Percentiles rank a stretch among this genome's conserved stretches.
phyloP scores from a whole-genome alignment of 2,797 vertebrate genomes.

The Carcharodon carcharias region DNA sequence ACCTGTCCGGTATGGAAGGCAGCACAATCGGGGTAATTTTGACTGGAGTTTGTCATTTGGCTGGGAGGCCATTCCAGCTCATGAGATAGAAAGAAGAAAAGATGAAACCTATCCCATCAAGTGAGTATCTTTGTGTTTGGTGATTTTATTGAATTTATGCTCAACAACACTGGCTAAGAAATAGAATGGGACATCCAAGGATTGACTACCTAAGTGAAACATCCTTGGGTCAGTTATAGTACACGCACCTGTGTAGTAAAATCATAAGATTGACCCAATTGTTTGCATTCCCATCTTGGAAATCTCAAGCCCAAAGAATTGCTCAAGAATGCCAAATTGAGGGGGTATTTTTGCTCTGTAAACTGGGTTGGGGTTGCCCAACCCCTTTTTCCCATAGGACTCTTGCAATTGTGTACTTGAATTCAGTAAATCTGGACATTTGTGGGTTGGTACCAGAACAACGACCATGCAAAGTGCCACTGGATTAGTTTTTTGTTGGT shows the following conservation, averaged over 20 bases:
- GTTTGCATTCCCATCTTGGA: neutral
- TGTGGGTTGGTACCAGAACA: neutral
- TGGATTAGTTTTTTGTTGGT: too few species aligned
- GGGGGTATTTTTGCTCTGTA: neutral
- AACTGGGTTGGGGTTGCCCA: neutral
- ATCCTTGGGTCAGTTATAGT: neutral
- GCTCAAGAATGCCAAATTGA: neutral
- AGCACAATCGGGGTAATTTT: constrained; percentile 84
- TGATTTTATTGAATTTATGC: neutral
- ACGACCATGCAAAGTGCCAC: too few species aligned
- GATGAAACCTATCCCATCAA: constrained; percentile 92
- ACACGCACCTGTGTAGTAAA: neutral
- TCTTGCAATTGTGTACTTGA: neutral
- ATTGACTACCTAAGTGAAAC: neutral
- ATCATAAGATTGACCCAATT: neutral
- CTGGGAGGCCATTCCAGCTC: constrained; percentile 74
- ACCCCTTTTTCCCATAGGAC: neutral
- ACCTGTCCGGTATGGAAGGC: constrained; percentile 60
- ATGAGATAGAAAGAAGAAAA: constrained; percentile 68
- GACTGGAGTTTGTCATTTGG: constrained; percentile 89
- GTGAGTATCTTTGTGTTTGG: constrained; percentile 55
- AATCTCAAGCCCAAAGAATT: neutral
- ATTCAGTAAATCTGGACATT: neutral
- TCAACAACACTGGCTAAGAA: neutral
- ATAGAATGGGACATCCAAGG: neutral